Conservation (phyloP, 2,113 vertebrate genomes). For the Pelodiscus sinensis region DNA sequence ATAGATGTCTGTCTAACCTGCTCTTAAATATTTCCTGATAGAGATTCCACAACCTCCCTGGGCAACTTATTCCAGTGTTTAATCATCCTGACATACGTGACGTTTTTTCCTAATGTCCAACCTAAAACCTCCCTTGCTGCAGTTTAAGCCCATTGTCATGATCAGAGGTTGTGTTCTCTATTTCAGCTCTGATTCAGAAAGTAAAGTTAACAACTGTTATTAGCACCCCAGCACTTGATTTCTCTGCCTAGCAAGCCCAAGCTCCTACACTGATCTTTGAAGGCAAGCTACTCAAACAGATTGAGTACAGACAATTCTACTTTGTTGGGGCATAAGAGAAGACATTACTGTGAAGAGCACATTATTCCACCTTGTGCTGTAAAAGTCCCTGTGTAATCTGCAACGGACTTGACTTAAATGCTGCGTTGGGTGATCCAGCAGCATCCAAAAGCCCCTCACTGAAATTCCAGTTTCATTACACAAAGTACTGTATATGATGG, state of each 20-base stretch:
- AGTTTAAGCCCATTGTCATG: background rate
- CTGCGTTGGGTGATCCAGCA: too few species aligned
- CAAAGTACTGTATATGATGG: too few species aligned
- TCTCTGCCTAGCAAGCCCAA: background rate
- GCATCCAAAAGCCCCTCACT: too few species aligned
- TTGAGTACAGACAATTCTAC: background rate
- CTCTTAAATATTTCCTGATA: too few species aligned
- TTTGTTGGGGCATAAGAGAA: background rate
- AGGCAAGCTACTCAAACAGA: background rate
- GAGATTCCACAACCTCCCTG: too few species aligned
- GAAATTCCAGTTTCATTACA: too few species aligned
- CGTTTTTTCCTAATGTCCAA: too few species aligned
- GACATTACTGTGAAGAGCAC: background rate
- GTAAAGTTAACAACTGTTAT: background rate
- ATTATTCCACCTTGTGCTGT: background rate
- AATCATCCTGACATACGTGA: too few species aligned
- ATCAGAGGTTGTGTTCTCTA: background rate
- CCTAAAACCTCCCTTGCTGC: too few species aligned
- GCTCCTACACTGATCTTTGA: background rate
- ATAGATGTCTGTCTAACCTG: too few species aligned
- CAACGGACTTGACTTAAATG: too few species aligned
- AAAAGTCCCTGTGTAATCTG: background rate
- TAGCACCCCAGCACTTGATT: background rate
- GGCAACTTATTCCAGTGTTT: too few species aligned
- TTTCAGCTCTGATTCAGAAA: background rate